Conservation (phyloP, 1,140 invertebrate species). For the Anastatus disparis region DNA sequence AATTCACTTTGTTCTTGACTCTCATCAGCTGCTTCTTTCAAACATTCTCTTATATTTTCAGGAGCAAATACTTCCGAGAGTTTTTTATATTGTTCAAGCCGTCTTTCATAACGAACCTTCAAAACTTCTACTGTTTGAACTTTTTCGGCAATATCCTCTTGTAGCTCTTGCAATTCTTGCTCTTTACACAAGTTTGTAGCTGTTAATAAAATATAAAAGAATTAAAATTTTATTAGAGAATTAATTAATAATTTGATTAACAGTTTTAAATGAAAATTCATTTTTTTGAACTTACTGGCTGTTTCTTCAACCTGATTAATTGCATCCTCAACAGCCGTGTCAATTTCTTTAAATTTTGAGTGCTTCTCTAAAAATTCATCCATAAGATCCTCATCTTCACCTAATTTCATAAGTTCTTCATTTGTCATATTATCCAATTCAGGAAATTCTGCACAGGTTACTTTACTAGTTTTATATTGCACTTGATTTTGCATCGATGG, state of each 20-base stretch:
- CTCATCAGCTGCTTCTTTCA: constrained; percentile 72
- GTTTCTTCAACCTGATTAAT: constrained; percentile 78
- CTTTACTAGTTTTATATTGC: constrained; percentile 25
- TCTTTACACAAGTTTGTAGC: constrained; percentile 77
- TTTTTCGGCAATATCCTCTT: constrained; percentile 71
- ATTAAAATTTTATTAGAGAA: too few species aligned
- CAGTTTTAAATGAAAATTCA: constrained; percentile 27
- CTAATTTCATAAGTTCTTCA: constrained; percentile 76
- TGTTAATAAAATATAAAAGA: constrained; percentile 43
- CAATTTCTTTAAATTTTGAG: constrained; percentile 74
- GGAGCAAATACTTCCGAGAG: constrained; percentile 79
- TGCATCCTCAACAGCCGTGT: constrained; percentile 75
- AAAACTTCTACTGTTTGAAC: constrained; percentile 75
- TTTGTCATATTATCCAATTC: constrained; percentile 74
- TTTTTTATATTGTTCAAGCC: constrained; percentile 76
- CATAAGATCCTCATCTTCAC: constrained; percentile 74
- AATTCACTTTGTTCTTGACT: constrained; percentile 80
- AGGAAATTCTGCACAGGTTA: constrained; percentile 65
- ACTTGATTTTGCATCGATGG: constrained; percentile 32
- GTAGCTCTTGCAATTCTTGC: constrained; percentile 71
- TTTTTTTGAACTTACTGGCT: constrained; percentile 70
- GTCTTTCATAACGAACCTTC: constrained; percentile 75
- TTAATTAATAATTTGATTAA: too few species aligned
- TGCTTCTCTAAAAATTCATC: constrained; percentile 78
- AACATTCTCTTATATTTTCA: constrained; percentile 76